Evolutionary conservation across 2,888 invertebrate species (phyloP), one percentile per base, ranked within the genome.

Genomic region (Gerris lacustris): DNA sequence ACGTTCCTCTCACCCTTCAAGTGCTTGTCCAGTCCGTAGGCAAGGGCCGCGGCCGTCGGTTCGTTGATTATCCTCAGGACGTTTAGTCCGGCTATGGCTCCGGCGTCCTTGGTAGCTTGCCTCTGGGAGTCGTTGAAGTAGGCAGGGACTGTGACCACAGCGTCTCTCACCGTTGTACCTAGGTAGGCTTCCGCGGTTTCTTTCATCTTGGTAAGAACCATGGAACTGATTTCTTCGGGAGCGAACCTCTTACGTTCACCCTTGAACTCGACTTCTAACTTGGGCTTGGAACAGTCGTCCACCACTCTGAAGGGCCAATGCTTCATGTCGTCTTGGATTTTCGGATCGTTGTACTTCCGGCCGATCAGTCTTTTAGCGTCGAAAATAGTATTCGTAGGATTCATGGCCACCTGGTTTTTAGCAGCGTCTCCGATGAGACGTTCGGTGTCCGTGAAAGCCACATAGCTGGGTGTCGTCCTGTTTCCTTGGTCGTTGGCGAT

Each of bases 1-100:
- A 96, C 93, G 80, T 94, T 94, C 79, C 87, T 71, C 86, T 87
- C 79, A 86, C 87, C 79, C 86, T 73, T 74, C 18, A 77, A 71
- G 63, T 75, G 76, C 69, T 77, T 77, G 70, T 77, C 77, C 86
- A 64, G 86, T 6, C 94, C 94, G 77, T 94, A 93, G 71, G 93
- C 92, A 72, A 93, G 82, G 64, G 92, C 92, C 31, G 92, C 93
- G 0, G 92, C 91, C 5, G 94, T 94, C 7, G 94, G 94, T 79
- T 95, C 94, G 44, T 94, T 93, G 76, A 94, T 92, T 73, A 95
- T 94, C 77, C 94, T 85, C 63, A 94, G 82, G 4, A 96, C 93
- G 80, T 94, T 94, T 44, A 96, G 80, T 0, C 91, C 94, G 43
- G 94, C 89, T 78, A 91, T 91, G 5, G 84, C 84, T 1, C 94